A percentile compares a stretch with the other conserved stretches of the same genome.
Evolutionary conservation across 1,140 invertebrate genomes (phyloP).

Genomic region (Drosophila murphyi): DNA sequence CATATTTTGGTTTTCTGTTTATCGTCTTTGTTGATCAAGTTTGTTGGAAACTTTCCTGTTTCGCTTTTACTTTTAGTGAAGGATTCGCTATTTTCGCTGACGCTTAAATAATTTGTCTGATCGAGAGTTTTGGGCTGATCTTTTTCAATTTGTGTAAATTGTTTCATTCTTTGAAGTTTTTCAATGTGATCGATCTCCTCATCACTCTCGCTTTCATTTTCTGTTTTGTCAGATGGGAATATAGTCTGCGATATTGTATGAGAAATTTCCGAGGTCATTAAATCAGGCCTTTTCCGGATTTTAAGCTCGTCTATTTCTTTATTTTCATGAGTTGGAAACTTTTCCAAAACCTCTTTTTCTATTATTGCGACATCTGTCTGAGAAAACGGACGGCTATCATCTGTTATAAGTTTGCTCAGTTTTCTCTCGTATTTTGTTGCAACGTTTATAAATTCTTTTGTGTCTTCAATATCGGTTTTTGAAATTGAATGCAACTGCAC

Average conservation of each 20-base stretch:
- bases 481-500: constrained; percentile 71
- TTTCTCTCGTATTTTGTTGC: constrained; percentile 45
- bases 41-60: constrained; percentile 1
- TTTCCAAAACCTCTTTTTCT: constrained; percentile 9
- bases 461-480: constrained; percentile 59
- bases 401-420: constrained; percentile 36
- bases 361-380: constrained; percentile 1
- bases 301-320: constrained; percentile 4
- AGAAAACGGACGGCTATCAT: constrained; percentile 10
- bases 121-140: background rate
- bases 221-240: constrained; percentile 50
- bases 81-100: background rate
- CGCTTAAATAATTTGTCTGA: background rate
- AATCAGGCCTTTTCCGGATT: constrained; percentile 8
- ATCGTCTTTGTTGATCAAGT: background rate
- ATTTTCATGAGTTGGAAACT: constrained; percentile 52
- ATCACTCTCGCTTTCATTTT: constrained; percentile 59
- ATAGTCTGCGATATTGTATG: background rate
- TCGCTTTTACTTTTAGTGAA: background rate
- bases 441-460: constrained; percentile 52
- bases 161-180: constrained; percentile 32
- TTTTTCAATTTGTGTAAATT: constrained; percentile 20
- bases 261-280: constrained; percentile 4
- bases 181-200: constrained; percentile 50
- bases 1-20: too few species aligned